Evolutionary conservation across 2,113 vertebrate species (phyloP).

Genomic region (Scopus umbretta): DNA sequence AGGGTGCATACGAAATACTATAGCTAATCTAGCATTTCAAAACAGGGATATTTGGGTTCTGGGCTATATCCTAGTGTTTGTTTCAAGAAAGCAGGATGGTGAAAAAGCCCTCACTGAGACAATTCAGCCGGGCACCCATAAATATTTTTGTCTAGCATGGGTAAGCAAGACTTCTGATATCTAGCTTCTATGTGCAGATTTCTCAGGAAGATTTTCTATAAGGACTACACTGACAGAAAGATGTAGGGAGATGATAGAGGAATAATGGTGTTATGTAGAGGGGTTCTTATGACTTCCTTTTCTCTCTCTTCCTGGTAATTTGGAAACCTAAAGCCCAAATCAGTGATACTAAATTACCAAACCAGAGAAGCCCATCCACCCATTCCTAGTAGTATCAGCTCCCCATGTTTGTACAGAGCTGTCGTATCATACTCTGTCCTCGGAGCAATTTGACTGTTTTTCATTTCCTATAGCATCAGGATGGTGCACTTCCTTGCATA

Average conservation of each 20-base stretch:
- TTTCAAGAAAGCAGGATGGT: not conserved
- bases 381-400: not conserved
- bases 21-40: not conserved
- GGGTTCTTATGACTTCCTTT: not conserved
- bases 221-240: not conserved
- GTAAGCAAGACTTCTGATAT: not conserved
- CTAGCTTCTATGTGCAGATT: not conserved
- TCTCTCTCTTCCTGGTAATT: not conserved
- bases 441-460: not conserved
- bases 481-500: not conserved
- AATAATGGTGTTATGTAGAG: not conserved
- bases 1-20: not conserved
- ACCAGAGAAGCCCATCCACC: not conserved
- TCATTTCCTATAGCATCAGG: not conserved
- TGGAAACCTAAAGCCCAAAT: not conserved
- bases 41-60: not conserved
- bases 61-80: not conserved
- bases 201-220: not conserved
- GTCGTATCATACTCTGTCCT: not conserved
- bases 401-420: not conserved
- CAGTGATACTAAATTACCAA: not conserved
- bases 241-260: not conserved
- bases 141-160: not conserved
- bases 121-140: not conserved
- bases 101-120: not conserved